phyloP scores from a whole-genome alignment of 2,113 vertebrate species.

The Eolophus roseicapilla region DNA sequence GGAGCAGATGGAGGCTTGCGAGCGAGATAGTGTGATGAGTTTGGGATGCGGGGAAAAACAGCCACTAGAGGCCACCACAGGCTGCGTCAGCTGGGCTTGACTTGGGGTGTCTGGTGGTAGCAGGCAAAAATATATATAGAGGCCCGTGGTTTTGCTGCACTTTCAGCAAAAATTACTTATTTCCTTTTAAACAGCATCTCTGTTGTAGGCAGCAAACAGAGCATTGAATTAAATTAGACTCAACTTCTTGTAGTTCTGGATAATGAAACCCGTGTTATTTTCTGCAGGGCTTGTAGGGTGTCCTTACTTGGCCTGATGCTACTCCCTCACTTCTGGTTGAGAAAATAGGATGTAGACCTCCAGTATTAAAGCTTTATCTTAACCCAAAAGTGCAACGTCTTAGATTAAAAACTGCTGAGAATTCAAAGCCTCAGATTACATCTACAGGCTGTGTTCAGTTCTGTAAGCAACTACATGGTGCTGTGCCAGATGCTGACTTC shows the following conservation, averaged over 20 bases:
- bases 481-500: neutral
- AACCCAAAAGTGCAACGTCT: neutral
- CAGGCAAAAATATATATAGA: neutral
- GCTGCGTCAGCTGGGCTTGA: neutral
- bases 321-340: neutral
- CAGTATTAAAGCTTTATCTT: neutral
- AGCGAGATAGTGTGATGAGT: neutral
- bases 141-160: neutral
- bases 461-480: neutral
- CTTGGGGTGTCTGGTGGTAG: neutral
- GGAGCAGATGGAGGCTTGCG: neutral
- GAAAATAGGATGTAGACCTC: neutral
- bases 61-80: slow-evolving; percentile 42
- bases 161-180: neutral
- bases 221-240: neutral
- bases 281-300: neutral
- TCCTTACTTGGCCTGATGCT: neutral
- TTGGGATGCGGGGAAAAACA: neutral
- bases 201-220: neutral
- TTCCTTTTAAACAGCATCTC: neutral
- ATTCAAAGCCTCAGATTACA: neutral
- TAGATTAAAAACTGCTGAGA: neutral
- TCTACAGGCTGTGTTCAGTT: neutral
- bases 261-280: neutral
- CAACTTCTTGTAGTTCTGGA: neutral